Evolutionary conservation across 2,113 vertebrate species (phyloP).

Genomic region (Anoura caudifer): DNA sequence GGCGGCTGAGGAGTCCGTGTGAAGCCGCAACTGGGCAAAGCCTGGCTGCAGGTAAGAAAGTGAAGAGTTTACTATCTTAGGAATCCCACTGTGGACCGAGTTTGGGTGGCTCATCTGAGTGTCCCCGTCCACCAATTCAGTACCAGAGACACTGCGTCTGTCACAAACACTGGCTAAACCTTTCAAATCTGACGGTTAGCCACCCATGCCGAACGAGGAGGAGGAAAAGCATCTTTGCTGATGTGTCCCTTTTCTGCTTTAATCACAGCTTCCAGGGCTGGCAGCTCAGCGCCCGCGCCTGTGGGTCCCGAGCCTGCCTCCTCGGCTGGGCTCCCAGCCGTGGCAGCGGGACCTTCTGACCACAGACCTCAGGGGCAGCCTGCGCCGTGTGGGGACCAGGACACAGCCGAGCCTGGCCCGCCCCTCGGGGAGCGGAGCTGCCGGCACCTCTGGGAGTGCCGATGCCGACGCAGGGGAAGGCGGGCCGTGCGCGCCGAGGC

Average conservation of each 20-base stretch:
- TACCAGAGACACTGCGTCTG: not conserved
- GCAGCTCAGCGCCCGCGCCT: not conserved
- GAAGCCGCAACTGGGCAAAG: not conserved
- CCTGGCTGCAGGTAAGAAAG: not conserved
- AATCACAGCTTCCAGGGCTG: not conserved
- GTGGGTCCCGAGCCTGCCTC: too few relatives aligned
- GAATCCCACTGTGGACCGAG: not conserved
- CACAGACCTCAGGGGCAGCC: fast-evolving
- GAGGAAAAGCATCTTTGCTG: not conserved
- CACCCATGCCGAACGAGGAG: not conserved
- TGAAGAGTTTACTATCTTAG: not conserved
- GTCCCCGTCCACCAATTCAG: fast-evolving
- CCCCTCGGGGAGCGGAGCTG: fast-evolving
- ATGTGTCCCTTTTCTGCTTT: not conserved
- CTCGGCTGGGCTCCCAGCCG: too few relatives aligned
- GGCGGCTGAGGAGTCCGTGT: not conserved
- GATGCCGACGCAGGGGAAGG: not conserved
- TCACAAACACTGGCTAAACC: fast-evolving
- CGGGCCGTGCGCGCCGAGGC: not conserved
- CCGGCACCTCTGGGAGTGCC: fast-evolving
- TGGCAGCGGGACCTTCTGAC: not conserved
- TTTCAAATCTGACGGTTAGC: not conserved
- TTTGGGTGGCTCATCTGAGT: fast-evolving
- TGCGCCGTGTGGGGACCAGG: not conserved
- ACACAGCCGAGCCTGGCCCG: not conserved